phyloP scores from a whole-genome alignment of 2,113 vertebrate genomes.

The Anguilla japonica region DNA sequence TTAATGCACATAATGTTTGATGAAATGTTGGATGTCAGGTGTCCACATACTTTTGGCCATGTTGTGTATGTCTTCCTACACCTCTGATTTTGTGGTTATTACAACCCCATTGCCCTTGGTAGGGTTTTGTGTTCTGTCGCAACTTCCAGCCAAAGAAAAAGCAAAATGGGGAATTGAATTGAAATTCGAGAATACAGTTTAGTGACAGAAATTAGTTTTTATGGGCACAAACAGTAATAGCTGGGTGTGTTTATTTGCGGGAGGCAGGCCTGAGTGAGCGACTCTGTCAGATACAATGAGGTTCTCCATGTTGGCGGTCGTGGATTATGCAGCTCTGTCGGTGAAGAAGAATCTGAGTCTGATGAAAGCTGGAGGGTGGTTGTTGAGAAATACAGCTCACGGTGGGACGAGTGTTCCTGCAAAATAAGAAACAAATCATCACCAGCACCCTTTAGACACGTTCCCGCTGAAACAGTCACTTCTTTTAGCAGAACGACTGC shows the following conservation, averaged over 20 bases:
- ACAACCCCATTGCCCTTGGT: conserved; percentile 2
- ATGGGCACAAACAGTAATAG: not conserved
- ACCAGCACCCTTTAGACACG: conserved; percentile 17
- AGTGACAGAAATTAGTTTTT: conserved; percentile 14
- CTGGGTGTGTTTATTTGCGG: conserved; percentile 14
- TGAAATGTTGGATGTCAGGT: too few relatives aligned
- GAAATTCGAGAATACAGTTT: not conserved
- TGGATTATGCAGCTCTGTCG: conserved; percentile 21
- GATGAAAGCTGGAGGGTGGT: conserved; percentile 31
- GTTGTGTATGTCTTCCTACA: conserved; percentile 22
- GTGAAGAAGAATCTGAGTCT: conserved; percentile 28
- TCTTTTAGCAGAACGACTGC: not conserved
- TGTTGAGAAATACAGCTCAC: conserved; percentile 26
- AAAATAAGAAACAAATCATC: conserved; percentile 34
- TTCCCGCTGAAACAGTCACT: conserved; percentile 13
- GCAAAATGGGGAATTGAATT: not conserved
- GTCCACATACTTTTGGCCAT: too few relatives aligned
- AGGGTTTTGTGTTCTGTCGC: not conserved
- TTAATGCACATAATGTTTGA: too few relatives aligned
- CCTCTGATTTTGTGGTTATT: conserved; percentile 35
- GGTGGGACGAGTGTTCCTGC: conserved; percentile 20
- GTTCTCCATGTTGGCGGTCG: not conserved
- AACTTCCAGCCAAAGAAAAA: not conserved
- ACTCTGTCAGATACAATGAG: conserved; percentile 28
- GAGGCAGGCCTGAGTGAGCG: not conserved